Conservation (phyloP, 2,888 invertebrate genomes). For the Orthonevra nobilis region DNA sequence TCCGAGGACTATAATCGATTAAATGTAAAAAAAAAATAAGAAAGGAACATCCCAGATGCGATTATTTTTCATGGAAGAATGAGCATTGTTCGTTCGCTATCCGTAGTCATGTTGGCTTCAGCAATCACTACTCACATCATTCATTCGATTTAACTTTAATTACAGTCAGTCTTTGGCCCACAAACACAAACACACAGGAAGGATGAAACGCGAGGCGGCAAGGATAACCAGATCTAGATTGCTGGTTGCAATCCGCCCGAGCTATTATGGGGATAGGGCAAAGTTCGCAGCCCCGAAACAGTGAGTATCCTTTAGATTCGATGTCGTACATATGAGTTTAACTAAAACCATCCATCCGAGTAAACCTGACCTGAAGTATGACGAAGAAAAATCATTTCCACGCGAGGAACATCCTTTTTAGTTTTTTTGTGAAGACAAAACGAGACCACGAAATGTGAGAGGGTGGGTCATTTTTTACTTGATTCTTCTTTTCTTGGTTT, state of each 20-base stretch:
- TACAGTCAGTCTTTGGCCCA: too few relatives aligned
- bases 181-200: background rate
- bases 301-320: too few relatives aligned
- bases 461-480: background rate
- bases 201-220: too few relatives aligned
- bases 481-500: background rate
- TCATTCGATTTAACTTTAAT: slow-evolving; percentile 41
- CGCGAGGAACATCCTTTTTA: background rate
- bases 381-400: slow-evolving; percentile 51
- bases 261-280: background rate
- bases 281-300: background rate
- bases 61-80: slow-evolving; percentile 19
- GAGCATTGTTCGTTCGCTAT: background rate
- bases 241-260: background rate
- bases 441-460: background rate
- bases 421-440: background rate
- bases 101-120: background rate
- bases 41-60: background rate
- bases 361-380: slow-evolving; percentile 46
- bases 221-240: slow-evolving; percentile 1
- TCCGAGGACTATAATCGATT: slow-evolving; percentile 5
- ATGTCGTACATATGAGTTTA: background rate
- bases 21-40: too few relatives aligned
- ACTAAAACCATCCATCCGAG: slow-evolving; percentile 16
- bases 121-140: background rate